A percentile compares a stretch with the other conserved stretches of the same genome.
These are phyloP conservation scores for Delichon dasypus DNA, from an alignment of 2,797 vertebrate genomes.

Conservation along the genomic window DNA sequence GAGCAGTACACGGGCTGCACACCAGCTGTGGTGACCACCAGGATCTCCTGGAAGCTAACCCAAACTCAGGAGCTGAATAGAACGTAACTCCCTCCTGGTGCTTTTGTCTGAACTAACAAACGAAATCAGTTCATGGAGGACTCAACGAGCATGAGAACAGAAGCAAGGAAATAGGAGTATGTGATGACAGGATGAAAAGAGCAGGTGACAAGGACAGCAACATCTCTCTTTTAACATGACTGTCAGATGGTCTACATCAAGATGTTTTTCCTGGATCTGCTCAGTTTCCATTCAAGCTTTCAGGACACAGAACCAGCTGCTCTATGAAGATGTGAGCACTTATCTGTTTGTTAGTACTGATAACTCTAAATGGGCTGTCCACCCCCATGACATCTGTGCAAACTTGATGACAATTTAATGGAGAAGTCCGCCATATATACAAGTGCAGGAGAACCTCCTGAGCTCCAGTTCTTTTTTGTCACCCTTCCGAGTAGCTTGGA, in stretches of 20 bases:
- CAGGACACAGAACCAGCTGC: background rate
- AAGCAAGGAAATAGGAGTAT: background rate
- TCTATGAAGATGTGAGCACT: background rate
- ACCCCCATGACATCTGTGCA: background rate
- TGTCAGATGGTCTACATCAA: background rate
- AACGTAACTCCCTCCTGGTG: rapidly evolving
- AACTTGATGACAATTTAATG: background rate
- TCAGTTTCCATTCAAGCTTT: background rate
- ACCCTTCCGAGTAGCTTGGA: background rate
- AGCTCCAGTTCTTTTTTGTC: background rate
- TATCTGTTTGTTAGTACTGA: background rate
- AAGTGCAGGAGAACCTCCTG: background rate
- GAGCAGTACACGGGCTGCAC: background rate
- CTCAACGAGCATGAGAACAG: background rate
- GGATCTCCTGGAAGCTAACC: background rate
- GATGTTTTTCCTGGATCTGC: background rate
- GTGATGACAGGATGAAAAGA: background rate
- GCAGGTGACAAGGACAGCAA: background rate
- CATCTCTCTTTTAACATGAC: background rate
- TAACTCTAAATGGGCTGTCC: background rate
- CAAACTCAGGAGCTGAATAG: background rate
- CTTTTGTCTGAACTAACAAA: background rate
- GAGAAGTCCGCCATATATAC: background rate
- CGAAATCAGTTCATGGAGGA: background rate
- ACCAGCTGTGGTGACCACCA: background rate